phyloP scores from a whole-genome alignment of 2,113 vertebrate genomes.

The Xiphophorus maculatus region DNA sequence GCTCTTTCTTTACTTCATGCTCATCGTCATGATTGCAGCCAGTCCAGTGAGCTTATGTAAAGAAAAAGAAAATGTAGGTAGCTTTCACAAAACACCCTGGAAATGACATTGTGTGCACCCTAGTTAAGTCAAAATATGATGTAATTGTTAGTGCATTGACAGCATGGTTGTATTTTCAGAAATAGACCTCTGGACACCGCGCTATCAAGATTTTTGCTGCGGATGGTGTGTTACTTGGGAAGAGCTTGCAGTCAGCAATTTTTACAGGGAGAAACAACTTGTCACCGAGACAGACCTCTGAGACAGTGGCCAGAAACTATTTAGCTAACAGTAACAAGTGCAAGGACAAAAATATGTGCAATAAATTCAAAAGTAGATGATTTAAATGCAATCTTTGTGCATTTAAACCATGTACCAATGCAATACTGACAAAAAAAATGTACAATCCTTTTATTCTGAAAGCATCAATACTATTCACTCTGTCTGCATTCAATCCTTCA shows the following conservation, averaged over 20 bases:
- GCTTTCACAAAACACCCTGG: not conserved
- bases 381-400: not conserved
- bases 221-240: not conserved
- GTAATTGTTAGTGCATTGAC: not conserved
- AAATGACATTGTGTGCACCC: not conserved
- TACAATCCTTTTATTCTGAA: not conserved
- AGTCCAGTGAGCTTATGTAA: not conserved
- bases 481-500: not conserved
- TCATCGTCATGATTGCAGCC: not conserved
- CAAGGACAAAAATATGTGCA: constrained; percentile 1
- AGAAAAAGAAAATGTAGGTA: not conserved
- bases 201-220: constrained; percentile 23
- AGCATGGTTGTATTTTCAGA: not conserved
- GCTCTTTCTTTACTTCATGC: not conserved
- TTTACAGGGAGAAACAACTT: constrained; percentile 14
- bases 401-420: not conserved
- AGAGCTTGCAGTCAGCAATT: constrained; percentile 14
- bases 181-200: constrained; percentile 13
- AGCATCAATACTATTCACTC: constrained; percentile 3
- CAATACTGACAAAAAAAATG: not conserved
- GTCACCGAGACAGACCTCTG: not conserved
- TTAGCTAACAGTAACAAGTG: not conserved
- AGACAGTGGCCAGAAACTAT: not conserved
- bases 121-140: not conserved
- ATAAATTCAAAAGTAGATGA: not conserved